phyloP scores from a whole-genome alignment of 2,888 invertebrate species.

The Cartodere bifasciata region DNA sequence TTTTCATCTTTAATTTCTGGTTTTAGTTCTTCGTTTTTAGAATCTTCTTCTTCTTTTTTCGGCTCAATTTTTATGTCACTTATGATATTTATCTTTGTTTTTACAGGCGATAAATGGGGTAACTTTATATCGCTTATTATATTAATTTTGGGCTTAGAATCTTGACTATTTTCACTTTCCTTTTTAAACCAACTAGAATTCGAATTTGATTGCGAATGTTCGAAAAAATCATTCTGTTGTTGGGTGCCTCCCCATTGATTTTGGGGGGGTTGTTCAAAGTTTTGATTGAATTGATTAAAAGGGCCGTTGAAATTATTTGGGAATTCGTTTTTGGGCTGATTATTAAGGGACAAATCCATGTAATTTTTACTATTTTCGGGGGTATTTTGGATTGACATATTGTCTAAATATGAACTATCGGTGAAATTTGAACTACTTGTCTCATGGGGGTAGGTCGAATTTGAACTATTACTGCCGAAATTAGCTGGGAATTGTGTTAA shows the following conservation, averaged over 20 bases:
- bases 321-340: too few relatives aligned
- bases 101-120: slow-evolving; percentile 19
- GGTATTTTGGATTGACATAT: too few relatives aligned
- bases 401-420: too few relatives aligned
- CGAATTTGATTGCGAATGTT: slow-evolving; percentile 22
- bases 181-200: slow-evolving; percentile 29
- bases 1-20: slow-evolving; percentile 28
- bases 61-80: slow-evolving; percentile 33
- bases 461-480: slow-evolving; percentile 8
- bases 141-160: slow-evolving; percentile 34
- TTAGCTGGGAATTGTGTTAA: slow-evolving; percentile 11
- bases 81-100: slow-evolving; percentile 32
- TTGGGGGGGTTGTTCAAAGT: slow-evolving; percentile 12
- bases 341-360: too few relatives aligned
- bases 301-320: too few relatives aligned
- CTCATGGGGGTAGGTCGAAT: slow-evolving; percentile 4
- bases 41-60: slow-evolving; percentile 38
- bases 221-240: slow-evolving; percentile 20
- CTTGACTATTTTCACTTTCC: slow-evolving; percentile 27
- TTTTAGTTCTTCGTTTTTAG: slow-evolving; percentile 36
- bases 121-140: slow-evolving; percentile 35
- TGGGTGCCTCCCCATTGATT: slow-evolving; percentile 18
- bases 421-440: slow-evolving; percentile 8
- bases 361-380: too few relatives aligned
- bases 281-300: too few relatives aligned